A percentile compares a stretch with the other conserved stretches of the same genome.
These are phyloP conservation scores for Leptinotarsa peninsularis DNA, from an alignment of 2,888 invertebrate species.

Conservation along the genomic window DNA sequence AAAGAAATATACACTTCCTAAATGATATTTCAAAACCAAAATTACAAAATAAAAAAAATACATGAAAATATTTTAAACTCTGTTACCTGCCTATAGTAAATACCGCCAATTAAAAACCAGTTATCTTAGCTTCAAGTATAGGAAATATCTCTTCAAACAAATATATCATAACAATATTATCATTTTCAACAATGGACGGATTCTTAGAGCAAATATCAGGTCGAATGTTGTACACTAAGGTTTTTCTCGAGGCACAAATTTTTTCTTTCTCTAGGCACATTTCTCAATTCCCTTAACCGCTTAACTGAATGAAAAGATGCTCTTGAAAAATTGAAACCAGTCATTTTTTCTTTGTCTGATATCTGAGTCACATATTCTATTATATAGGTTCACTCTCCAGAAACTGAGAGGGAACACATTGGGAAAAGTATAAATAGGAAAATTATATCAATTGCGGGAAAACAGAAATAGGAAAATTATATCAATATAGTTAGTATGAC, in stretches of 20 bases:
- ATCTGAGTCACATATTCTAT: not conserved
- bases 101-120: constrained; percentile 20
- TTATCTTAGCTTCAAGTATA: constrained; percentile 33
- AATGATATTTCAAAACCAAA: no score
- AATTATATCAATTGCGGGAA: no score
- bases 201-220: constrained; percentile 53
- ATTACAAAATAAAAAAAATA: not conserved
- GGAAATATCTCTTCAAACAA: constrained; percentile 40
- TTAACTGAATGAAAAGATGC: not conserved
- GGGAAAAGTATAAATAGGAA: no score
- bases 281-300: not conserved
- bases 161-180: constrained; percentile 42
- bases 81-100: not conserved
- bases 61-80: not conserved
- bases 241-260: constrained; percentile 39
- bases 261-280: constrained; percentile 19
- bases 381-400: no score
- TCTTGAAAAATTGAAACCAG: not conserved
- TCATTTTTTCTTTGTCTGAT: not conserved
- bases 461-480: no score
- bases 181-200: constrained; percentile 54
- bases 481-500: no score
- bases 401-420: no score
- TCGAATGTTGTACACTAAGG: constrained; percentile 36
- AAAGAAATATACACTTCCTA: no score